phyloP scores from a whole-genome alignment of 2,888 invertebrate species.

The Cephus spinipes region DNA sequence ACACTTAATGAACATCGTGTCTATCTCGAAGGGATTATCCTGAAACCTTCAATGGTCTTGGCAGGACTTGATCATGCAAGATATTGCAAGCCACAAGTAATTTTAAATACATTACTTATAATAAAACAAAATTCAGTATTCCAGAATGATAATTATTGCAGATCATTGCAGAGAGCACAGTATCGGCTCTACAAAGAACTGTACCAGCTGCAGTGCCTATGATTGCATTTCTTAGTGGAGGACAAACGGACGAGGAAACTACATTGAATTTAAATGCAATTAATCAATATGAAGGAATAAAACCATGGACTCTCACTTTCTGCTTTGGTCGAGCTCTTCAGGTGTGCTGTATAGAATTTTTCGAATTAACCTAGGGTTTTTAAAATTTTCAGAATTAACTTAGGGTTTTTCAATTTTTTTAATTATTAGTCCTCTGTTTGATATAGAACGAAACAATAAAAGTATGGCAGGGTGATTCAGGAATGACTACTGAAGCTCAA shows the following conservation, averaged over 20 bases:
- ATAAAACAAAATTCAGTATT: background rate
- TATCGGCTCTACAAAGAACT: conserved; percentile 88
- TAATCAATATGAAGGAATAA: conserved; percentile 81
- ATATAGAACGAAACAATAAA: conserved; percentile 72
- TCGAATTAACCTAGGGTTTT: background rate
- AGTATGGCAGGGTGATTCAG: conserved; percentile 74
- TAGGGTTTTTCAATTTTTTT: too few relatives aligned
- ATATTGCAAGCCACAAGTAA: conserved; percentile 39
- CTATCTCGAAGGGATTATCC: conserved; percentile 93
- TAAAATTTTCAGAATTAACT: background rate
- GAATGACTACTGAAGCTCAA: conserved; percentile 72
- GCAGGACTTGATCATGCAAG: conserved; percentile 70
- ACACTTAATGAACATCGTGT: conserved; percentile 96
- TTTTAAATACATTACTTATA: background rate
- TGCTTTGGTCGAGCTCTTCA: conserved; percentile 96
- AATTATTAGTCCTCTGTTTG: background rate
- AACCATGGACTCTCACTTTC: conserved; percentile 96
- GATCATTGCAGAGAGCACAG: conserved; percentile 90
- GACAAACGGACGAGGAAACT: conserved; percentile 96
- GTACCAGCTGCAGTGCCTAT: conserved; percentile 96
- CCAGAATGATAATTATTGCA: conserved; percentile 50
- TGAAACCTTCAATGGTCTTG: conserved; percentile 98
- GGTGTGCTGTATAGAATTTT: conserved; percentile 62
- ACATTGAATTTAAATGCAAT: conserved; percentile 94
- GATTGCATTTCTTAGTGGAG: conserved; percentile 94